A percentile compares a stretch with the other conserved stretches of the same genome.
Evolutionary conservation across 2,888 invertebrate genomes (phyloP).

Genomic region (Platerodrilus igneus): DNA sequence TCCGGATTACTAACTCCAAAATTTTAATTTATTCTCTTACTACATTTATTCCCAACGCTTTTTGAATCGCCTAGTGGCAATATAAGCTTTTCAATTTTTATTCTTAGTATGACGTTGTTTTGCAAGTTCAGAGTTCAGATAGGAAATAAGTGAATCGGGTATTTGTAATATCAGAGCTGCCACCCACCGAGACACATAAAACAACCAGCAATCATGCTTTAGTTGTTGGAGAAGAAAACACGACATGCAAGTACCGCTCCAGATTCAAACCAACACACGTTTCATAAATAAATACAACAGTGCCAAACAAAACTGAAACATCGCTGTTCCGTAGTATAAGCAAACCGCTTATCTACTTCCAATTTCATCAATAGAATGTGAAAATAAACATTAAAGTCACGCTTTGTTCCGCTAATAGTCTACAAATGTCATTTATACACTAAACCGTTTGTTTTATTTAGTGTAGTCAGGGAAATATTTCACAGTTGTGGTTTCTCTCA

Average conservation of each 20-base stretch:
- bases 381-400: constrained; percentile 17
- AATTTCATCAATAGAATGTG: constrained; percentile 14
- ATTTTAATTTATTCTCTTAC: constrained; percentile 45
- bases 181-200: constrained; percentile 36
- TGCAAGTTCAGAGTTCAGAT: too few relatives aligned
- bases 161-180: constrained; percentile 27
- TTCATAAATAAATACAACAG: constrained; percentile 34
- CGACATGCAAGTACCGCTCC: constrained; percentile 34
- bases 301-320: constrained; percentile 31
- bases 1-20: constrained; percentile 46
- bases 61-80: too few relatives aligned
- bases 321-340: constrained; percentile 22
- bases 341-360: constrained; percentile 16
- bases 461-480: too few relatives aligned
- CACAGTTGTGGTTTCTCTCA: too few relatives aligned
- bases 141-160: too few relatives aligned
- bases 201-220: constrained; percentile 35
- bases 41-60: too few relatives aligned
- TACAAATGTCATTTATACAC: too few relatives aligned
- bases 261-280: constrained; percentile 30
- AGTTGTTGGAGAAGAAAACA: constrained; percentile 33
- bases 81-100: too few relatives aligned
- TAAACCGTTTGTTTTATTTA: too few relatives aligned
- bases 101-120: too few relatives aligned
- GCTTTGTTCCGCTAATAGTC: constrained; percentile 15